Conservation (phyloP, 2,797 vertebrate species). For the Syngnathus rostellatus region DNA sequence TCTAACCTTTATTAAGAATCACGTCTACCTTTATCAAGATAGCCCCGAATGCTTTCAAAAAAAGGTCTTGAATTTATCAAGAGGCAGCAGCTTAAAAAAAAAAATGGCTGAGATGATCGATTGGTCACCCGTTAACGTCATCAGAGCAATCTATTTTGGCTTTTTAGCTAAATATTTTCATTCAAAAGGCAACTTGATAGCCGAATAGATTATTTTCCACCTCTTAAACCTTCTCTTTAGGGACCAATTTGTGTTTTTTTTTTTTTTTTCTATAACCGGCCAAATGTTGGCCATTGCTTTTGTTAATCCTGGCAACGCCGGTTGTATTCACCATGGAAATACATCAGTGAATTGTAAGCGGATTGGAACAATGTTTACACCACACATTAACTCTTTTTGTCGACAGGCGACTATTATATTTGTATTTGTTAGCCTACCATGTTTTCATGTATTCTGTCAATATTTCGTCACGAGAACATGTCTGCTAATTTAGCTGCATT, state of each 20-base stretch:
- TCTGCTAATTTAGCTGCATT: too few species aligned
- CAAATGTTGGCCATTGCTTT: background rate
- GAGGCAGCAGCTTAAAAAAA: constrained; percentile 20
- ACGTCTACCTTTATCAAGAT: constrained; percentile 24
- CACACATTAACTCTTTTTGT: background rate
- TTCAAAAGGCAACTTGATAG: background rate
- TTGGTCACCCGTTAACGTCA: constrained; percentile 18
- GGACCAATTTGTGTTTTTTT: background rate
- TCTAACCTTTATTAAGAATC: constrained; percentile 12
- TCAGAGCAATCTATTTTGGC: constrained; percentile 14
- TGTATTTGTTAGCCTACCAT: background rate
- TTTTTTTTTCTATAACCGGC: background rate
- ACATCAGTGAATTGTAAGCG: background rate
- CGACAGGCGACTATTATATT: background rate
- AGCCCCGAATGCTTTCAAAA: constrained; percentile 19
- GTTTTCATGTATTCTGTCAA: background rate
- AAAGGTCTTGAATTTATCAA: constrained; percentile 46
- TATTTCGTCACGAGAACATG: background rate
- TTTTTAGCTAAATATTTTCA: constrained; percentile 5
- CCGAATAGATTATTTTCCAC: background rate
- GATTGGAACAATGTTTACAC: background rate
- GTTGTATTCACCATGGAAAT: background rate
- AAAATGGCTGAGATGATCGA: constrained; percentile 25
- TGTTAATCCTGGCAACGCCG: background rate
- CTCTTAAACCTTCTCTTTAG: background rate